Evolutionary conservation across 1,140 invertebrate genomes (phyloP).

Genomic region (Drosophila orosa): DNA sequence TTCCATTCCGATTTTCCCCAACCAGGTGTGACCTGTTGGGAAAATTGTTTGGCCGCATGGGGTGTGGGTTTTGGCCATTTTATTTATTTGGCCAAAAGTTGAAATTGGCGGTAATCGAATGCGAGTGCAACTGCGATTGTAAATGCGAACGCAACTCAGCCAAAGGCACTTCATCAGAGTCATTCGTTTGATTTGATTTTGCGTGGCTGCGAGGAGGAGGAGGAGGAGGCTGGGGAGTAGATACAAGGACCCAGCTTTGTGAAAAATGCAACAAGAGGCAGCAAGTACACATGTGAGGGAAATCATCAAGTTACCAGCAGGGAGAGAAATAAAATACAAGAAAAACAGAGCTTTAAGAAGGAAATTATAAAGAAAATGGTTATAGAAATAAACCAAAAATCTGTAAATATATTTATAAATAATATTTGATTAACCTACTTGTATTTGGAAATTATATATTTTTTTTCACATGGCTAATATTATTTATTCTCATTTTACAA

Average conservation of each 20-base stretch:
- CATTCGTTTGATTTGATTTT: conserved; percentile 60
- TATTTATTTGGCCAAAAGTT: background rate
- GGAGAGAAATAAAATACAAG: background rate
- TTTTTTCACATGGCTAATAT: too few species aligned
- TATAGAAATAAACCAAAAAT: background rate
- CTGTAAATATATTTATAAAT: background rate
- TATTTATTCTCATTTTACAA: too few species aligned
- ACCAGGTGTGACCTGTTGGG: conserved; percentile 14
- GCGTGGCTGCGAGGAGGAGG: background rate
- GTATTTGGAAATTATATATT: too few species aligned
- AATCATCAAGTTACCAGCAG: conserved; percentile 10
- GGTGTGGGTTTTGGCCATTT: background rate
- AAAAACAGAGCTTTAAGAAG: background rate
- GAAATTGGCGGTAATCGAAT: conserved; percentile 19
- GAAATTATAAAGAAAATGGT: background rate
- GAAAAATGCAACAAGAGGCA: conserved; percentile 50
- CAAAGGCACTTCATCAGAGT: conserved; percentile 52
- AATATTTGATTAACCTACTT: background rate
- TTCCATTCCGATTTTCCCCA: conserved; percentile 13
- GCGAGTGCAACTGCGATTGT: conserved; percentile 6
- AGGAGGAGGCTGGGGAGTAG: background rate
- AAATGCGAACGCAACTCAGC: conserved; percentile 11
- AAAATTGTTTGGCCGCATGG: background rate
- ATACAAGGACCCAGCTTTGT: conserved; percentile 5
- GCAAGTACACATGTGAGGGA: conserved; percentile 5